These are phyloP conservation scores for Sylvia borin DNA, from an alignment of 2,797 vertebrate species.

Conservation along the genomic window DNA sequence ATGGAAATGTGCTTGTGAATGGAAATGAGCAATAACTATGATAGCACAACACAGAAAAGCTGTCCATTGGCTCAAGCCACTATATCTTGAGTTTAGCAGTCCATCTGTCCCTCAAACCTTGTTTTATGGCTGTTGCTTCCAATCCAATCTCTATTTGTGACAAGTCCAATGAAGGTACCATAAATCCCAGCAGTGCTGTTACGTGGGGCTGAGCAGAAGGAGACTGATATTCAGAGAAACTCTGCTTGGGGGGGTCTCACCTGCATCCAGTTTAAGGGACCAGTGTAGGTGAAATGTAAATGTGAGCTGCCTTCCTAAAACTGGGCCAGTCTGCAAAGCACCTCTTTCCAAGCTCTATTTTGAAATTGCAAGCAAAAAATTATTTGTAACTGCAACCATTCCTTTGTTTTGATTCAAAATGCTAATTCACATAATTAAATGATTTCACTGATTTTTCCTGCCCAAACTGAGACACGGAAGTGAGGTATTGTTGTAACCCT, in stretches of 20 bases:
- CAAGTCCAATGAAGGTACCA: not conserved
- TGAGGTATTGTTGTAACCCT: not conserved
- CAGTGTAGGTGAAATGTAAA: not conserved
- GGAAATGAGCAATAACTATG: constrained; percentile 32
- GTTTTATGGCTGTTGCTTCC: constrained; percentile 46
- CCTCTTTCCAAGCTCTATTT: not conserved
- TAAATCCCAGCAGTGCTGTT: constrained; percentile 29
- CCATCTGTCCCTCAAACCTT: constrained; percentile 28
- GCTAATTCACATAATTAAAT: not conserved
- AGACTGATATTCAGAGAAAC: not conserved
- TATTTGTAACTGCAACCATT: not conserved
- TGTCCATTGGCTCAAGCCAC: constrained; percentile 19
- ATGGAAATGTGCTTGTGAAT: not conserved
- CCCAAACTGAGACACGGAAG: not conserved
- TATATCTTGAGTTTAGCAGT: constrained; percentile 36
- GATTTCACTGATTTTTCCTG: not conserved
- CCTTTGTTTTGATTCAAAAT: not conserved
- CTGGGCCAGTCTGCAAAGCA: not conserved
- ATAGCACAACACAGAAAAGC: not conserved
- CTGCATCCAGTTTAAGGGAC: not conserved
- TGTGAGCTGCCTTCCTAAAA: not conserved
- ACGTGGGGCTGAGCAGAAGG: not conserved
- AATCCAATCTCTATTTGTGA: constrained; percentile 55
- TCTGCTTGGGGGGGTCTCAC: not conserved
- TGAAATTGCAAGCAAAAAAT: not conserved